Base-by-base conservation (phyloP, 2,888 invertebrate species). In the Caenorhabditis panamensis region DNA sequence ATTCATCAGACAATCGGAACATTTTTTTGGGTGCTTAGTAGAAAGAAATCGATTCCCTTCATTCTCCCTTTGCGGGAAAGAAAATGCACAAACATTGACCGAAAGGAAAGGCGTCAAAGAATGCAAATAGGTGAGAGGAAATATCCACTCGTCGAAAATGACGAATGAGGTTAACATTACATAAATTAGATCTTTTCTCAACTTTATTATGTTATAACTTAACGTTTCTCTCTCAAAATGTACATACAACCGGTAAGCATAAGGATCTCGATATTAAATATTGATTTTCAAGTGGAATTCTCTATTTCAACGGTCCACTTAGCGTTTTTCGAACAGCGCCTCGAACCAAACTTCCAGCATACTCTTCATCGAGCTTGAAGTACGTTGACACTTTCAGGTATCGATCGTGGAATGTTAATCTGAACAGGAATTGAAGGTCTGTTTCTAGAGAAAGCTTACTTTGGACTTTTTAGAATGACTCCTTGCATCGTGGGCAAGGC, bases 361-460 rank as follows among this genome's bases (percentile, higher is more conserved):
- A 90, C 9, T 80, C 75, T 66, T 90, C 90, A 73, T 90, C 90
- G 51, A 90, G 75, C 53, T 90, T 90, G 84, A 90, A 90, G 68
- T 90, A 90, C 11, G 90, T 90, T 49, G 88, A 83, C 6, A 90
- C 89, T 64, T 83, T 83, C 53, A 90, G 68, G 82, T 84, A 90
- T 16, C 90, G 84, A 28, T 90, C 89, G 73, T 90, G 90, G 63
- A 90, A 88, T 3, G 88, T 76, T 53, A 90, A 59, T 73, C 90
- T 90, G 78, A 58, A 13, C 16, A 31, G 31, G 41, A 16, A 11
- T 41, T 16, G n/a, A n/a, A n/a, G n/a, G n/a, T n/a, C n/a, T n/a
- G n/a, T n/a, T n/a, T n/a, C n/a, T n/a, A n/a, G n/a, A n/a, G n/a
- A n/a, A n/a, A n/a, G n/a, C n/a, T 41, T 16, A 90, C 90, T 87